Evolutionary conservation across 2,797 vertebrate genomes (phyloP).

Genomic region (Poliocrania exsul): DNA sequence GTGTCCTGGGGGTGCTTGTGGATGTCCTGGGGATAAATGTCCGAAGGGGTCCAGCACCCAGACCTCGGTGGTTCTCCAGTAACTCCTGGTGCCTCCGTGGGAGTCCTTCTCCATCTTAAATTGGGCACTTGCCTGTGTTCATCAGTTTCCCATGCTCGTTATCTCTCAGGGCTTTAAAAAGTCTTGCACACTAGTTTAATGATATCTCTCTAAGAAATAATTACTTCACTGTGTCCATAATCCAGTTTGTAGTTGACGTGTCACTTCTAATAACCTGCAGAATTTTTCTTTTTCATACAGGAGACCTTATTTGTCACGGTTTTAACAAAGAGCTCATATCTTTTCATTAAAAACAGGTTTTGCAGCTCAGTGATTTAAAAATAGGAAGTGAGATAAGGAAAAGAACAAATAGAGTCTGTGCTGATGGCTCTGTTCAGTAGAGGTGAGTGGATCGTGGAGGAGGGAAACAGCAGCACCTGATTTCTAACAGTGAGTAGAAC

Average conservation of each 20-base stretch:
- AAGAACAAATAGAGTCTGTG: not conserved
- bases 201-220: not conserved
- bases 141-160: not conserved
- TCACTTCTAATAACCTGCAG: not conserved
- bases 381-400: not conserved
- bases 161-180: not conserved
- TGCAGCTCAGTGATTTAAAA: not conserved
- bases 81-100: accelerated
- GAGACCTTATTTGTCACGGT: not conserved
- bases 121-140: not conserved
- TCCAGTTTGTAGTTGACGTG: not conserved
- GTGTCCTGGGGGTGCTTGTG: not conserved
- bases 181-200: not conserved
- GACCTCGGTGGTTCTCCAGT: accelerated
- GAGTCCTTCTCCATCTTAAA: accelerated
- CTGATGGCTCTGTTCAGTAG: not conserved
- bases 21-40: accelerated
- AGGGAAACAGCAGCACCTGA: accelerated
- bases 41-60: not conserved
- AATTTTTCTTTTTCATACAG: not conserved
- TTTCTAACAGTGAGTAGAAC: accelerated
- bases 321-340: not conserved
- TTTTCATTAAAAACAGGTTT: not conserved
- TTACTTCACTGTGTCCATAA: not conserved
- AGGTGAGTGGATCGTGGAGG: accelerated